phyloP scores from a whole-genome alignment of 2,888 invertebrate species.

The Phalera bucephala region DNA sequence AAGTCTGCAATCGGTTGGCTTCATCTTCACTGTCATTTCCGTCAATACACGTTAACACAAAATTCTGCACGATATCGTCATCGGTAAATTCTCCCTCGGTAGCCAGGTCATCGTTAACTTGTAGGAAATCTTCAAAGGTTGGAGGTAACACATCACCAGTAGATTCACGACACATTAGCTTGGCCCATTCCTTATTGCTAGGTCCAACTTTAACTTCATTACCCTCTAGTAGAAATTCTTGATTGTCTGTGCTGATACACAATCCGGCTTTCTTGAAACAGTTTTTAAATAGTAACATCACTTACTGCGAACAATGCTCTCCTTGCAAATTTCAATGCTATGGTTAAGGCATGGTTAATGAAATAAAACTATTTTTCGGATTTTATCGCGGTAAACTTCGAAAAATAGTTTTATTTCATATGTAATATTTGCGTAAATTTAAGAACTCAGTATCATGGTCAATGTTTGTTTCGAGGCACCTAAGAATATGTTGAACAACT shows the following conservation, averaged over 20 bases:
- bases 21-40: conserved; percentile 29
- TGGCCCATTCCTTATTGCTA: conserved; percentile 22
- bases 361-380: too few species aligned
- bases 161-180: conserved; percentile 11
- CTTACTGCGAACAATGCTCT: conserved; percentile 22
- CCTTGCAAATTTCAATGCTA: too few species aligned
- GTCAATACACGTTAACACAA: conserved; percentile 13
- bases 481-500: conserved; percentile 14
- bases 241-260: conserved; percentile 15
- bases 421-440: too few species aligned
- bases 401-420: too few species aligned
- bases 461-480: conserved; percentile 12
- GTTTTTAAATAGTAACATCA: conserved; percentile 20
- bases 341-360: too few species aligned
- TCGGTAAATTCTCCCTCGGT: conserved; percentile 23
- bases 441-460: too few species aligned
- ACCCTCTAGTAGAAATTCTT: conserved; percentile 18
- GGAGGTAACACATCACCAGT: conserved; percentile 22
- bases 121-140: conserved; percentile 19
- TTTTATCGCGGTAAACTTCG: too few species aligned
- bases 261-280: conserved; percentile 29
- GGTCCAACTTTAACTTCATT: conserved; percentile 21
- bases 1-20: conserved; percentile 27
- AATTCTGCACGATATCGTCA: conserved; percentile 19
- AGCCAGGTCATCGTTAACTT: conserved; percentile 12